Percentiles rank a stretch among this genome's conserved stretches.
Evolutionary conservation across 2,888 invertebrate species (phyloP).

Genomic region (Cerastis rubricosa): DNA sequence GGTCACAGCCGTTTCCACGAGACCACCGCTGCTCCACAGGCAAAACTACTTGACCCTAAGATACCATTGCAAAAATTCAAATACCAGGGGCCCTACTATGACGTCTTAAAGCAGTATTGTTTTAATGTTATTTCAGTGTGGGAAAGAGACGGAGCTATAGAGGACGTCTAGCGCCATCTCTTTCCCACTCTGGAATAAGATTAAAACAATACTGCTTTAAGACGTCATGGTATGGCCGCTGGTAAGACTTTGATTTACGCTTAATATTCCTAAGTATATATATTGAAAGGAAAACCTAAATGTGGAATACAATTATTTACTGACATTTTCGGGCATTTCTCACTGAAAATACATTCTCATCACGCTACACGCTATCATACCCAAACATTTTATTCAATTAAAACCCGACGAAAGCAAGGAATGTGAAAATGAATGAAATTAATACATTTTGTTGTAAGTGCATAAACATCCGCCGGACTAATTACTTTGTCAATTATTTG

Average conservation of each 20-base stretch:
- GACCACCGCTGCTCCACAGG: too few relatives aligned
- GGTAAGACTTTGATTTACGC: background rate
- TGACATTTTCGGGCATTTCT: background rate
- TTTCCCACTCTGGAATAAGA: too few relatives aligned
- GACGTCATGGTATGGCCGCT: too few relatives aligned
- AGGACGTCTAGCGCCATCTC: too few relatives aligned
- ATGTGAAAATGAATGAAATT: slow-evolving; percentile 56
- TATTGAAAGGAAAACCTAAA: slow-evolving; percentile 13
- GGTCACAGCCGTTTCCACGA: too few relatives aligned
- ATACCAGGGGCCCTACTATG: too few relatives aligned
- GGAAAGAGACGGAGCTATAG: too few relatives aligned
- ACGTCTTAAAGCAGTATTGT: too few relatives aligned
- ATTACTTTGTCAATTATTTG: slow-evolving; percentile 68
- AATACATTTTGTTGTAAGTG: slow-evolving; percentile 43
- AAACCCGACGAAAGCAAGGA: slow-evolving; percentile 47
- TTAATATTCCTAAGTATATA: background rate
- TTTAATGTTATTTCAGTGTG: too few relatives aligned
- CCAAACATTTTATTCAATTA: slow-evolving; percentile 26
- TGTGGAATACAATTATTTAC: too few relatives aligned
- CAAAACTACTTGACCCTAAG: too few relatives aligned
- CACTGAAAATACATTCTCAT: background rate
- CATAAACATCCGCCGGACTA: slow-evolving; percentile 56
- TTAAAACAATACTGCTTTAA: too few relatives aligned
- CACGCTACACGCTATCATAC: slow-evolving; percentile 10
- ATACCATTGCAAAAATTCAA: background rate